Base-by-base conservation (phyloP, 2,797 vertebrate species). In the Characodon lateralis region DNA sequence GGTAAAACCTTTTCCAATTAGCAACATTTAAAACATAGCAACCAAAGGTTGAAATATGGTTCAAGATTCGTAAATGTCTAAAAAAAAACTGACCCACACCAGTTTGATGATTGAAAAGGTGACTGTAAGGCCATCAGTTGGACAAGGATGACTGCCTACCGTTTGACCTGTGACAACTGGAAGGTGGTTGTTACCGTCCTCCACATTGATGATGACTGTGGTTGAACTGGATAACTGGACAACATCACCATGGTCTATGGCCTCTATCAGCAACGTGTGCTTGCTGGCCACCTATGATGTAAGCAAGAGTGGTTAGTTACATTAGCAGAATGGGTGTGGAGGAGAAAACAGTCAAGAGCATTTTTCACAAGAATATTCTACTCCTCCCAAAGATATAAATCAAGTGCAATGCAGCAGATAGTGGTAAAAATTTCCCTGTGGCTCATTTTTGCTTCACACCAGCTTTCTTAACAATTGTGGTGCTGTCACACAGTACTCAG, bases 181-280 rank as follows among this genome's bases (percentile, higher is more conserved):
- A 10, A 80, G 68, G 61, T 94, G 77, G 77, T 94, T 92, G 82
- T 96, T 95, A 6, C 84, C 83, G 0, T 94, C 92, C 74, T 74
- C 20, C 31, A 96, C 78, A 2, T 87, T 61, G 65, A 96, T 53
- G 41, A 92, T 8, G 24, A 95, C 82, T 1, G 90, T 92, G 5
- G 93, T 86, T 16, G 89, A 92, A 74, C 93, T 94, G 70, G 92
- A 95, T 43, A 94, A 83, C 20, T 83, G 84, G 48, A 93, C 58
- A 0, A 82, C 78, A 1, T 91, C 87, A 1, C 95, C 93, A 0
- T 93, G 90, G 82, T 96, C 95, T 79, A 87, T 93, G 24, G 93
- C 94, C 85, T 94, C 91, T 74, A 95, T 83, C 41, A 80, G 0
- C 71, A 96, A 41, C 8, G 66, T 93, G 75, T 91, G 92, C 56